Base-by-base conservation (phyloP, 2,797 vertebrate species). In the Anas bahamensis region DNA sequence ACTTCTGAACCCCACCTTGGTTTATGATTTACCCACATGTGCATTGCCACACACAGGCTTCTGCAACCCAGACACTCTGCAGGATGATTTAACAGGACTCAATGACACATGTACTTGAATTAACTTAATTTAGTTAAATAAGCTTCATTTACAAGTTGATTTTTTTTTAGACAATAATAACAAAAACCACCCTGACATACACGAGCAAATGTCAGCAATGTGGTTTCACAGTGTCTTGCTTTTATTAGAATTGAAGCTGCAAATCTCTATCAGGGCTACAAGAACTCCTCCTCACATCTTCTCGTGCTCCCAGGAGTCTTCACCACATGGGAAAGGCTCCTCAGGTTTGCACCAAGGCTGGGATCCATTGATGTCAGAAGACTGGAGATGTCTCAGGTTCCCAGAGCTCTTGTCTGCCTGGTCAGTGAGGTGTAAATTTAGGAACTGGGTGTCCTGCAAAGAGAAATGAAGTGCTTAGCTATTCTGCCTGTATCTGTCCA, bases 221-320 rank as follows among this genome's bases (percentile, higher is more conserved):
- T 15, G 53, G 52, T 93, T 90, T 92, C 72, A 83, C 53, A 89
- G 70, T 64, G 91, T 55, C 31, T 83, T 87, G 61, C 6, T 89
- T 96, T 96, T 96, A 96, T 94, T 96, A 59, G 65, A 74, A 66
- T 17, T 80, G 44, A 86, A 94, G 68, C 64, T 87, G 69, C 48
- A 95, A 77, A 92, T 83, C 23, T 82, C 13, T 82, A 28, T 17
- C 2, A 0, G 18, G 50, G 46, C 19, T 65, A 85, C 79, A 85
- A 93, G 82, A 93, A 42, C 55, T 86, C 31, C 14, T 92, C n/a
- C 53, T 79, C 69, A 64, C 53, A 48, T 70, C 41, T 84, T 76
- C n/a, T 37, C 22, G 22, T 71, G 61, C 50, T 82, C 68, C 69
- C 76, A 44, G 41, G 60, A 50, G 17, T 61, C 48, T 79, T 68